A percentile compares a stretch with the other conserved stretches of the same genome.
phyloP scores from a whole-genome alignment of 2,797 vertebrate species.

The Enteromius mattozi region DNA sequence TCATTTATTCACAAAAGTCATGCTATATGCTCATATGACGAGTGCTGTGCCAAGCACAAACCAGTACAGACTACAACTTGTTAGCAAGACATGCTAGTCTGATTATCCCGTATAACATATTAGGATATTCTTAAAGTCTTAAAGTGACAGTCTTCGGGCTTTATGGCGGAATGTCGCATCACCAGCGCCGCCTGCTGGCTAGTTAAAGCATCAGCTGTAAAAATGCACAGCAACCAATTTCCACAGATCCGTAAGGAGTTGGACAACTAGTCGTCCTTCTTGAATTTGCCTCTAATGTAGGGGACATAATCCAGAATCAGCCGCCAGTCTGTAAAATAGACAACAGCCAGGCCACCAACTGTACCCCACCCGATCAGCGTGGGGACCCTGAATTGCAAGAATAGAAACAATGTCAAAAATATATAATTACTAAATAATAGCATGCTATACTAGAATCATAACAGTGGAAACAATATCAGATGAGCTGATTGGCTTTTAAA shows the following conservation, averaged over 20 bases:
- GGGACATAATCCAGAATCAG: conserved; percentile 88
- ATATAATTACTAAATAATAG: not conserved
- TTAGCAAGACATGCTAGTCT: not conserved
- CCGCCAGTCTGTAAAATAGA: conserved; percentile 89
- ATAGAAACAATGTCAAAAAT: not conserved
- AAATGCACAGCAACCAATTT: not conserved
- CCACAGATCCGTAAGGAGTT: not conserved
- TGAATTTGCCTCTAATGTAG: conserved; percentile 88
- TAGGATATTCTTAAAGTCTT: not conserved
- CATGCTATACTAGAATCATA: not conserved
- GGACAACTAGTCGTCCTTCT: conserved; percentile 76
- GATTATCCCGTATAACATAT: not conserved
- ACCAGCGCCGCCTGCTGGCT: conserved; percentile 7
- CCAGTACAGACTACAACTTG: not conserved
- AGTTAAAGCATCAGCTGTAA: not conserved
- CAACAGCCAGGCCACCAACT: conserved; percentile 77
- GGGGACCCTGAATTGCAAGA: conserved; percentile 77
- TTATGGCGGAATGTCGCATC: not conserved
- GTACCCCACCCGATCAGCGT: conserved; percentile 81
- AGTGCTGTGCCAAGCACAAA: not conserved
- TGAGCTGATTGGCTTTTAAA: not conserved
- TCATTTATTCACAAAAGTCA: not conserved
- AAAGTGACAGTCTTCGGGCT: not conserved
- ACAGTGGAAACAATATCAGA: not conserved
- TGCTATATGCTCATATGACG: not conserved